Evolutionary conservation across 2,888 invertebrate species (phyloP), one percentile per base, ranked within the genome.

Genomic region (Lasiommata megera): DNA sequence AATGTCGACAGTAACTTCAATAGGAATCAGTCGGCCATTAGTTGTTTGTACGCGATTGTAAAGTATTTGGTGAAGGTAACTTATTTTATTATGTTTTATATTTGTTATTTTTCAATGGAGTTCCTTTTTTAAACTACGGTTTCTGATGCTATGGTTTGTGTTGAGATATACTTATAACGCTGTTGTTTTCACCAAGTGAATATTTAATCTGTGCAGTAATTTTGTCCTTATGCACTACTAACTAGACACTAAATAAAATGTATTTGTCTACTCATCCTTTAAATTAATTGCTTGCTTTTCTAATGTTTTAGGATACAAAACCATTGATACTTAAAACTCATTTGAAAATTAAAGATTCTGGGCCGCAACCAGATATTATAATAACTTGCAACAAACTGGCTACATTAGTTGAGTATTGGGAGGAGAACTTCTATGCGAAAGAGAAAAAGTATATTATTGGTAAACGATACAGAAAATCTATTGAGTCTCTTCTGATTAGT

Each of bases 31-130:
- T 91, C 91, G 0, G 89, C 90, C 1, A 81, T 91, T 0, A 88
- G 90, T 60, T 91, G 91, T 58, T 72, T 91, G 67, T 91, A 85
- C 65, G 88, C 88, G 0, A 73, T 88, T 18, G 81, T 90, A 5
- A 88, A 89, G 61, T 88, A 91, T 77, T 74, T 88, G 47, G 86
- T 89, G 1, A 89, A 90, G 80, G 91, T 91, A 65, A 71, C 74
- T 65, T 16, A 16, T 18, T 36, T 38, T 9, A 7, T n/a, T n/a
- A n/a, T n/a, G n/a, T n/a, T n/a, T n/a, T n/a, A n/a, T n/a, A n/a
- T n/a, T n/a, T n/a, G n/a, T n/a, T n/a, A n/a, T n/a, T n/a, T n/a
- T n/a, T n/a, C n/a, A n/a, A n/a, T n/a, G n/a, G n/a, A n/a, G n/a
- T n/a, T n/a, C n/a, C n/a, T n/a, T n/a, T n/a, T n/a, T n/a, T n/a